Evolutionary conservation across 2,113 vertebrate species (phyloP), one percentile per base, ranked within the genome.

Genomic region (Myotis lucifugus): DNA sequence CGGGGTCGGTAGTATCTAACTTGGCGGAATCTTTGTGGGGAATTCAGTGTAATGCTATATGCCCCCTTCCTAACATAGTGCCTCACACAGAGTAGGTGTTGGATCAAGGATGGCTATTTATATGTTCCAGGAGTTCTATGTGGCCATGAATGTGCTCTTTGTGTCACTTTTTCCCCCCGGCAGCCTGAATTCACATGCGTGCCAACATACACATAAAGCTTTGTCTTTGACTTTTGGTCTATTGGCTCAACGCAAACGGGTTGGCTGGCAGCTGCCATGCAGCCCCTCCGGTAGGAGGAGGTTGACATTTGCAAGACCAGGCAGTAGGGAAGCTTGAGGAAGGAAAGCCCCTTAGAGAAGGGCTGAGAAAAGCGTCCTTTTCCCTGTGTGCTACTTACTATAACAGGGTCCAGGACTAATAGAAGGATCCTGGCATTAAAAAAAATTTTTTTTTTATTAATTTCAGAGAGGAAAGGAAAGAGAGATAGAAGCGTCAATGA

Each of bases 141-240:
- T 92, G 84, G 69, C 56, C 7, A 8, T 96, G 96, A 97, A 97
- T 97, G 88, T 83, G 61, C 61, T 85, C 96, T 97, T 97, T 97
- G 93, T 93, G 81, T 73, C 81, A 15, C 64, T 88, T 69, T 72
- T 74, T 46, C 40, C 42, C 42, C 29, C 21, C 7, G 66, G 72
- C 82, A 92, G 97, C 64, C 69, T 95, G 93, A 83, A n/a, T 92
- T 91, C 90, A 95, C 88, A 84, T 96, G 96, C 46, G 81, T 96
- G 92, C 96, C 95, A 95, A 92, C 92, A 96, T 93, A 97, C 96
- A 97, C 94, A 96, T 92, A 92, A 79, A 95, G 94, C 96, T 93
- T 97, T 97, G 93, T 97, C 91, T 95, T 85, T 84, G 92, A 89
- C 88, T 3, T 61, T 83, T 88, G 46, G 85, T 88, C 69, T 95